phyloP scores from a whole-genome alignment of 2,888 invertebrate species.

The Drosophila mettleri region DNA sequence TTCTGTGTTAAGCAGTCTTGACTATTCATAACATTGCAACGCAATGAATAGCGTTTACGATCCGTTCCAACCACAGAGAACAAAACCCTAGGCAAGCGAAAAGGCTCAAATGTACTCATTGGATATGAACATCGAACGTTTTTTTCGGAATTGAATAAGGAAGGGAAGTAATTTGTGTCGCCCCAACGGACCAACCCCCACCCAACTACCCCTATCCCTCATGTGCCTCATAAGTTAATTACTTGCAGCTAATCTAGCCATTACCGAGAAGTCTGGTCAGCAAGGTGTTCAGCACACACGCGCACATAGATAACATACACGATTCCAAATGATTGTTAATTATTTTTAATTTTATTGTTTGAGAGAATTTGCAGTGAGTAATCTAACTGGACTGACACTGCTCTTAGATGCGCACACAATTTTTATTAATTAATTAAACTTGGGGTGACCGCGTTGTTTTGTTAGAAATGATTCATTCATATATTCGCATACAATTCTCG shows the following conservation, averaged over 20 bases:
- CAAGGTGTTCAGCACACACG: constrained; percentile 49
- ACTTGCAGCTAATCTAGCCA: constrained; percentile 29
- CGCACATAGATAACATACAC: constrained; percentile 12
- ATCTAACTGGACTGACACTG: constrained; percentile 22
- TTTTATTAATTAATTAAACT: constrained; percentile 49
- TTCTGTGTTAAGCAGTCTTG: constrained; percentile 2
- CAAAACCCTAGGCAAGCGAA: background rate
- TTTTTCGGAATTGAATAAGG: constrained; percentile 49
- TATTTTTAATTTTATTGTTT: constrained; percentile 16
- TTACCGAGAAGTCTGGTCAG: constrained; percentile 43
- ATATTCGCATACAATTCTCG: constrained; percentile 43
- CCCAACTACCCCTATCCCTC: background rate
- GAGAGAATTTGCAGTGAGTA: constrained; percentile 23
- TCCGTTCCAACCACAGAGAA: constrained; percentile 24
- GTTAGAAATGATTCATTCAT: constrained; percentile 35
- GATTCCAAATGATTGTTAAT: constrained; percentile 13
- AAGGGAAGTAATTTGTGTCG: constrained; percentile 21
- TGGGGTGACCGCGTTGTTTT: constrained; percentile 19
- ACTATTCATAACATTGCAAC: constrained; percentile 44
- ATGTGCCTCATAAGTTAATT: background rate
- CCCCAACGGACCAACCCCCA: background rate
- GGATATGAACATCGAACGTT: constrained; percentile 38
- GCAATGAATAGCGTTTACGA: constrained; percentile 12
- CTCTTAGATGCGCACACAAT: constrained; percentile 21
- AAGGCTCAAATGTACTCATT: constrained; percentile 57